phyloP scores from a whole-genome alignment of 2,888 invertebrate species.

The Rhamphomyia laevipes region DNA sequence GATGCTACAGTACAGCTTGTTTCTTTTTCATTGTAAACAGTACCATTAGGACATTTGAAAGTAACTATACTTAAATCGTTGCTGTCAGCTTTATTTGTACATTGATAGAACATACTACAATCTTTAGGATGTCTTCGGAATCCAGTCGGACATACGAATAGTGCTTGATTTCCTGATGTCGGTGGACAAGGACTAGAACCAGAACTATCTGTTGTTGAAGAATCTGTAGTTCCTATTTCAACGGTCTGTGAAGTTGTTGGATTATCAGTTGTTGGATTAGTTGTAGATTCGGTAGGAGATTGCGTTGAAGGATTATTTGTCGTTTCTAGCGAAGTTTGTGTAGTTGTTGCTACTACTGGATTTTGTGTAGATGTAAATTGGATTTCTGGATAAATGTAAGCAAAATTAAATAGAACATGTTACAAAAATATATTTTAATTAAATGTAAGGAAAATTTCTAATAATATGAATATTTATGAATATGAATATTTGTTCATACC shows the following conservation, averaged over 20 bases:
- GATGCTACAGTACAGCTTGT: constrained; percentile 54
- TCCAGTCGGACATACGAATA: constrained; percentile 69
- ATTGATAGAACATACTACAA: constrained; percentile 76
- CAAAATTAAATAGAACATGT: too few relatives aligned
- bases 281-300: constrained; percentile 5
- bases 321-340: constrained; percentile 9
- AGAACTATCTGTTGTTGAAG: background rate
- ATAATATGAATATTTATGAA: background rate
- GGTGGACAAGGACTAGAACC: constrained; percentile 25
- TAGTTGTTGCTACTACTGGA: constrained; percentile 4
- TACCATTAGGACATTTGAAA: constrained; percentile 64
- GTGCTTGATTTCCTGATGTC: constrained; percentile 49
- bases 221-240: too few relatives aligned
- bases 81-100: constrained; percentile 50
- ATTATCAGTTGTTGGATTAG: background rate
- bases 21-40: constrained; percentile 60
- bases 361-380: background rate
- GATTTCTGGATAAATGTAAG: too few relatives aligned
- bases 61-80: constrained; percentile 62
- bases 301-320: constrained; percentile 10
- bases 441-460: too few relatives aligned
- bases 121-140: constrained; percentile 72
- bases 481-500: background rate
- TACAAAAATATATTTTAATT: too few relatives aligned
- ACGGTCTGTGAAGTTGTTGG: too few relatives aligned